Base-by-base conservation (phyloP, 1,140 invertebrate genomes). In the Eubasilissa regina region DNA sequence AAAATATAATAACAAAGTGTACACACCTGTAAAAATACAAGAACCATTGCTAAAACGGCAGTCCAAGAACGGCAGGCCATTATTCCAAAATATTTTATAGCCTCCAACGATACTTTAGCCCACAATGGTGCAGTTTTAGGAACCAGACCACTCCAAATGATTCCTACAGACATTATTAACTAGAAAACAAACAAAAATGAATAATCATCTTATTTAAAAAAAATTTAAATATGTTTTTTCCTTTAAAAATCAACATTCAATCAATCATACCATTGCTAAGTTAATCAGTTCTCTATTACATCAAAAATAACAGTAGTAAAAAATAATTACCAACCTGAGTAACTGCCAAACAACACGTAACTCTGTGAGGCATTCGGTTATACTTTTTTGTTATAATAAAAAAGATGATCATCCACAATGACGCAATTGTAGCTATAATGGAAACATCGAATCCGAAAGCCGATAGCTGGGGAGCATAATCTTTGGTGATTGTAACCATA, bases 391-490 rank as follows among this genome's bases (percentile, higher is more conserved):
- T 94, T 4, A 93, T 86, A n/a, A 93, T 86, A 83, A 98, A 94
- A 10, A 97, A 91, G 1, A 93, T 86, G 0, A 97, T 78, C 35
- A 97, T 90, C 95, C 96, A 97, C 11, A 94, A 85, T 80, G 93
- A 93, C 75, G 94, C 94, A 12, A 95, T 86, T 0, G 94, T 86
- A 10, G 95, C 93, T 4, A 95, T 89, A 45, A 97, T 92, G 80
- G 95, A 96, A 17, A 97, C 90, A 85, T 97, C 95, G 79, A 97
- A 94, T 1, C 95, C 93, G 84, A 96, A 97, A 15, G 89, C 86
- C 84, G 94, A 92, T n/a, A 98, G 85, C 81, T 97, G 91, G 75
- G 91, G 90, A 7, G 95, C 89, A 87, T 95, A 95, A 85, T 95
- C 91, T 81, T 93, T 92, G 70, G 93, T 94, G 21, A 97, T 90